Evolutionary conservation across 2,797 vertebrate species (phyloP).

Genomic region (Menidia menidia): DNA sequence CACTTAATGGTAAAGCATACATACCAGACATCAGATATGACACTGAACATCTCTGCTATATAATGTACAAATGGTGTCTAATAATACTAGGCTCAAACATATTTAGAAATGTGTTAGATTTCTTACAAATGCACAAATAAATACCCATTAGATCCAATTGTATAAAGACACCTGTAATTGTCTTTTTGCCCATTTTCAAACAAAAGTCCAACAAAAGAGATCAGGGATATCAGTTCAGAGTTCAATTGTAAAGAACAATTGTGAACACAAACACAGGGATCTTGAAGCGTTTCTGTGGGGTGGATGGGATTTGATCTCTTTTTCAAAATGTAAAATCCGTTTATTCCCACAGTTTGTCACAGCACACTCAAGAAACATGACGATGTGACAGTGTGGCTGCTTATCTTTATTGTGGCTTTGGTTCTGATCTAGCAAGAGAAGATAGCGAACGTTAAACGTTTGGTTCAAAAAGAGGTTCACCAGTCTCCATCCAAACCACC

Average conservation of each 20-base stretch:
- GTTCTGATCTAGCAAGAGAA: slow-evolving; percentile 69
- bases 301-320: slow-evolving; percentile 60
- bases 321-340: slow-evolving; percentile 39
- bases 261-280: slow-evolving; percentile 71
- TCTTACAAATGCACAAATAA: slow-evolving; percentile 98
- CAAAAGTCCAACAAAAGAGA: slow-evolving; percentile 90
- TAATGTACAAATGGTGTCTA: slow-evolving; percentile 95
- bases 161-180: slow-evolving; percentile 81
- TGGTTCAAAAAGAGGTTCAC: slow-evolving; percentile 38
- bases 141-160: slow-evolving; percentile 87
- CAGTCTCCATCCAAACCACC: slow-evolving; percentile 66
- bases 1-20: slow-evolving; percentile 99
- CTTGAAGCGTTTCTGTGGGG: slow-evolving; percentile 67
- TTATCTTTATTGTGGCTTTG: slow-evolving; percentile 69
- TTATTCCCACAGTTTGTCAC: slow-evolving; percentile 25
- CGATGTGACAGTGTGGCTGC: slow-evolving; percentile 27
- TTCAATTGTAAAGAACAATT: slow-evolving; percentile 69
- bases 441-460: slow-evolving; percentile 38
- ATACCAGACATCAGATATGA: slow-evolving; percentile 98
- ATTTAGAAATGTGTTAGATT: slow-evolving; percentile 88
- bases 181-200: slow-evolving; percentile 75
- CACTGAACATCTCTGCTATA: slow-evolving; percentile 94
- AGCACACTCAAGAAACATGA: slow-evolving; percentile 53
- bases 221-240: slow-evolving; percentile 69
- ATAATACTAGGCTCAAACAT: slow-evolving; percentile 95